Conservation (phyloP, 2,888 invertebrate species). For the Ectemnius lituratus region DNA sequence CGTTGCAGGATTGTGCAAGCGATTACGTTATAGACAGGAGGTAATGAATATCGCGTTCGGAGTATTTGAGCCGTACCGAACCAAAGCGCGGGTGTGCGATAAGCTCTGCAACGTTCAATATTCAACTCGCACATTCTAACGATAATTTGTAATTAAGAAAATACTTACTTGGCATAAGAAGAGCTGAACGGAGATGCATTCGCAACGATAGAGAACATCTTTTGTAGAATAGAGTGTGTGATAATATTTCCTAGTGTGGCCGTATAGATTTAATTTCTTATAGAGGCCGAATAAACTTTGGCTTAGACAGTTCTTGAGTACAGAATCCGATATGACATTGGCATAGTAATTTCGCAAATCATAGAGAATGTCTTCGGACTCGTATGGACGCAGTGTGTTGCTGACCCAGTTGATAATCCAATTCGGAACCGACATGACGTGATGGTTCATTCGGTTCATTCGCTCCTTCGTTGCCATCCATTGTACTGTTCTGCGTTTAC, state of each 20-base stretch:
- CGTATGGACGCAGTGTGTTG: slow-evolving; percentile 41
- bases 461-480: slow-evolving; percentile 41
- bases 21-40: too few relatives aligned
- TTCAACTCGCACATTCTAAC: too few relatives aligned
- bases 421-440: slow-evolving; percentile 47
- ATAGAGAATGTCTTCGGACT: slow-evolving; percentile 51
- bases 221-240: slow-evolving; percentile 18
- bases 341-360: slow-evolving; percentile 39
- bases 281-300: slow-evolving; percentile 41
- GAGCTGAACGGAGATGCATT: slow-evolving; percentile 36
- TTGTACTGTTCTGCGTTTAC: slow-evolving; percentile 43
- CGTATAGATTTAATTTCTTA: slow-evolving; percentile 41
- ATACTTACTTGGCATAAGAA: slow-evolving; percentile 39
- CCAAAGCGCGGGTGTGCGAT: too few relatives aligned
- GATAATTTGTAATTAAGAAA: too few relatives aligned
- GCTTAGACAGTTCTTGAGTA: slow-evolving; percentile 33
- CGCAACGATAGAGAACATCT: slow-evolving; percentile 35
- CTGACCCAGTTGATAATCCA: slow-evolving; percentile 31
- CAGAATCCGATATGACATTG: slow-evolving; percentile 29
- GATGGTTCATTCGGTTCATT: slow-evolving; percentile 20
- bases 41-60: too few relatives aligned
- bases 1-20: too few relatives aligned
- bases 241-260: slow-evolving; percentile 32
- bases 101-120: too few relatives aligned
- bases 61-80: too few relatives aligned